Percentiles rank a stretch among this genome's conserved stretches.
Conservation (phyloP, 2,113 vertebrate genomes). For the Ellobius talpinus region DNA sequence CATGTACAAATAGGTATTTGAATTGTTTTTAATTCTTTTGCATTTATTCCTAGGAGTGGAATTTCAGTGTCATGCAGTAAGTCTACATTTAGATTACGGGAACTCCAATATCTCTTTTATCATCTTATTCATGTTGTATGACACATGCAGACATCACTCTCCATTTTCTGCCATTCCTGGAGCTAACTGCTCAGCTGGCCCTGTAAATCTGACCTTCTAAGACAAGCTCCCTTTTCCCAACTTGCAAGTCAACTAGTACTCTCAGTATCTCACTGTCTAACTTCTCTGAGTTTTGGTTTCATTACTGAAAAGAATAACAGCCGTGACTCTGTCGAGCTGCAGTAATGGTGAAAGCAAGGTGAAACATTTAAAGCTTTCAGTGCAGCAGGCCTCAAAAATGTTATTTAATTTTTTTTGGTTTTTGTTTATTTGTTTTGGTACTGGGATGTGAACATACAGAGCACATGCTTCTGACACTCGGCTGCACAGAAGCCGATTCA, state of each 20-base stretch:
- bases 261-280: neutral
- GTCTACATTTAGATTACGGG: slow-evolving; percentile 39
- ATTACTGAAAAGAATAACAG: neutral
- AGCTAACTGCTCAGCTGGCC: neutral
- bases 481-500: neutral
- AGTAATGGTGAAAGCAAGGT: neutral
- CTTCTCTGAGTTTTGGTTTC: neutral
- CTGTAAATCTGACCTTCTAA: neutral
- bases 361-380: neutral
- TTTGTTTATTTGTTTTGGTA: neutral
- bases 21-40: slow-evolving; percentile 17
- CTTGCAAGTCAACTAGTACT: neutral
- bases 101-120: neutral
- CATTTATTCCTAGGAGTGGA: neutral
- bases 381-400: neutral
- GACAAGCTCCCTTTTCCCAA: neutral
- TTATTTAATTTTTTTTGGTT: neutral
- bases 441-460: neutral
- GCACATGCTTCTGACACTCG: neutral
- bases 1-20: neutral
- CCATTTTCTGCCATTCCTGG: neutral
- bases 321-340: neutral
- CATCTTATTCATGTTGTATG: neutral
- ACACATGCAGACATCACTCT: neutral
- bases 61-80: neutral